These are phyloP conservation scores for Leptinotarsa lineolata DNA, from an alignment of 1,140 invertebrate genomes.

Conservation along the genomic window DNA sequence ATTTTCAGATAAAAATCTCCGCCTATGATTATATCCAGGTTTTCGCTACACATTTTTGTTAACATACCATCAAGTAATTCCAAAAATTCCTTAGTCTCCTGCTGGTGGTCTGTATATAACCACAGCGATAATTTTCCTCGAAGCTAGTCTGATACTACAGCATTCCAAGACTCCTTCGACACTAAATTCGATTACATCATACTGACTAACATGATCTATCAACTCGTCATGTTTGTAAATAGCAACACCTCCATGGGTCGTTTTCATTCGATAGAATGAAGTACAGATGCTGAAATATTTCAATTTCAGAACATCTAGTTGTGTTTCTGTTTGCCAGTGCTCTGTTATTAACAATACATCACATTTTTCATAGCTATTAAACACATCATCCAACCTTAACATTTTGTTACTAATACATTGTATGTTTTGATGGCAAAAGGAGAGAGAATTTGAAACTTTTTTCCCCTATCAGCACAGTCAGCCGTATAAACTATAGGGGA, in stretches of 20 bases:
- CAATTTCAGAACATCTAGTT: neutral
- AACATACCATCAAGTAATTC: too few relatives aligned
- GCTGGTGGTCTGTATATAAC: conserved; percentile 1
- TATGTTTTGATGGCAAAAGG: too few relatives aligned
- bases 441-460: too few relatives aligned
- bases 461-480: too few relatives aligned
- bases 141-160: neutral
- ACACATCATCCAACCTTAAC: too few relatives aligned
- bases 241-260: neutral
- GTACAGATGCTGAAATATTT: neutral
- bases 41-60: too few relatives aligned
- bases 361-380: too few relatives aligned
- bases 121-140: neutral
- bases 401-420: too few relatives aligned
- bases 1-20: conserved; percentile 6
- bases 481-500: too few relatives aligned
- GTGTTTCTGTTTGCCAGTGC: conserved; percentile 4
- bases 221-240: conserved; percentile 5
- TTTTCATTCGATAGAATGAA: neutral
- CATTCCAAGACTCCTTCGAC: neutral
- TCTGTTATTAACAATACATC: neutral
- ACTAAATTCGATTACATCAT: neutral
- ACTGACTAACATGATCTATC: neutral
- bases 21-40: conserved; percentile 11
- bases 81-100: conserved; percentile 6